These are phyloP conservation scores for Glyptemys insculpta DNA, from an alignment of 2,797 vertebrate species.

Conservation along the genomic window DNA sequence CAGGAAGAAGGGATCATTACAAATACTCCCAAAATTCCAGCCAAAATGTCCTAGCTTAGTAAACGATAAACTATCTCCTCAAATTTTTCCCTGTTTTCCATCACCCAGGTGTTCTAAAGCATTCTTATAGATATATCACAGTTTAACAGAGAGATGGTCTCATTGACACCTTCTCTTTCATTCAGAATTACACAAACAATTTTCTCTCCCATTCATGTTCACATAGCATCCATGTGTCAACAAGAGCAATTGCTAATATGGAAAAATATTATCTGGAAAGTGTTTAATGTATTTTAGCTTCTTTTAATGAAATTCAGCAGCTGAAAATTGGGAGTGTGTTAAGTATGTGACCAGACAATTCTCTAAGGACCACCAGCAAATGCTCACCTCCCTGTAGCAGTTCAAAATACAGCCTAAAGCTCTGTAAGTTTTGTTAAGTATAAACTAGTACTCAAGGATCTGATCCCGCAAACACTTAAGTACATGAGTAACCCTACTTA, in stretches of 20 bases:
- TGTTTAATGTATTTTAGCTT: not conserved
- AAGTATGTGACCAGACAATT: not conserved
- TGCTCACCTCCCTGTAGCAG: not conserved
- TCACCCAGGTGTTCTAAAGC: not conserved
- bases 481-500: not conserved
- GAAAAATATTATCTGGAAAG: not conserved
- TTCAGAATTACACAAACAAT: not conserved
- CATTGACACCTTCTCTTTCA: not conserved
- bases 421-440: fast-evolving
- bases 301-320: conserved; percentile 9
- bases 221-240: not conserved
- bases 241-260: fast-evolving
- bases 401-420: not conserved
- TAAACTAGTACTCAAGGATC: not conserved
- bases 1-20: not conserved
- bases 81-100: not conserved
- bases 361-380: not conserved
- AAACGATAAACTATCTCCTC: not conserved
- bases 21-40: not conserved
- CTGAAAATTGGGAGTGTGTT: not conserved
- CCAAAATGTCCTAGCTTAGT: not conserved
- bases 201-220: not conserved
- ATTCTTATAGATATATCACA: fast-evolving
- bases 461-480: not conserved
- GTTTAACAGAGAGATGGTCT: not conserved